Evolutionary conservation across 2,888 invertebrate genomes (phyloP), one percentile per base, ranked within the genome.

Genomic region (Cybosia mesomella): DNA sequence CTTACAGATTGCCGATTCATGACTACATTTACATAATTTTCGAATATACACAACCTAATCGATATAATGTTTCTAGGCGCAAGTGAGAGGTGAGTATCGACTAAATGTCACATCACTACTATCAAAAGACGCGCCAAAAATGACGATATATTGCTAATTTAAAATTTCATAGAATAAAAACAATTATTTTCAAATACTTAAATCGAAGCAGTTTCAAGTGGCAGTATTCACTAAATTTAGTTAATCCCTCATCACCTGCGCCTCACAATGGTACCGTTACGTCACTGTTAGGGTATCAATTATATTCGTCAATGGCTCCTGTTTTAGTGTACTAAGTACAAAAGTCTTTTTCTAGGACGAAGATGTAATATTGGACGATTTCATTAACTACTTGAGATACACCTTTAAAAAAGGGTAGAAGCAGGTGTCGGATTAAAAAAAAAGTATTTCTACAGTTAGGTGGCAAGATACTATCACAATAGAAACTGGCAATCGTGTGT

Each of bases 401-500:
- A 81, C 79, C 75, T 74, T 82, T 81, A 81, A 82, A 82, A 78
- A 80, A 73, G 80, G 89, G 87, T 83, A 87, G 86, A 88, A 87
- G 85, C 86, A 84, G 85, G 85, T 83, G 83, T 83, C 84, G 78
- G 85, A 85, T 83, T 85, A 80, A 89, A 86, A 87, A 87, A 82
- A 85, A 79, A 81, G 81, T 64, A 73, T 73, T 64, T 66, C 49
- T 49, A 84, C 75, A 82, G 74, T 87, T 84, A 83, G 78, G 89
- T 92, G 94, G 94, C 94, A 95, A 94, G 94, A 94, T 85, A 88
- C 85, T 94, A 94, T 94, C 93, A 94, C 94, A 94, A 85, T 85
- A 69, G 76, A 83, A 82, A 85, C 84, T 88, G 89, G 90, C 90
- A 88, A 87, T 80, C 75, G 84, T 87, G 85, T 85, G 76, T 84